These are phyloP conservation scores for Leptinotarsa texana DNA, from an alignment of 1,140 invertebrate species.

Conservation along the genomic window DNA sequence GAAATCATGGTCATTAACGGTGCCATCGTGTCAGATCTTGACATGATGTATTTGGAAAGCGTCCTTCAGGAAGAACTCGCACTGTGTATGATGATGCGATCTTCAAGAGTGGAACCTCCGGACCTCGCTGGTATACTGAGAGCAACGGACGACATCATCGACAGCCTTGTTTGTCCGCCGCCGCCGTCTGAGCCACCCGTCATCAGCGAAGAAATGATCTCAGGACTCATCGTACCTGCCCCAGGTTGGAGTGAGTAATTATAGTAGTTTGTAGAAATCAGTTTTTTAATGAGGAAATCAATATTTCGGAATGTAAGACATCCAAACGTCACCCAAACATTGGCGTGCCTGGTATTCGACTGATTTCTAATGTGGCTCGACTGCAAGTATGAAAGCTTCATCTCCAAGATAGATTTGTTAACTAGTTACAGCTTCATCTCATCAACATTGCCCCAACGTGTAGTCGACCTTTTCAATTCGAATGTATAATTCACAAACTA, in stretches of 20 bases:
- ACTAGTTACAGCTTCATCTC: too few species aligned
- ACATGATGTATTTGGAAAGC: constrained; percentile 98
- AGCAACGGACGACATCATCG: constrained; percentile 90
- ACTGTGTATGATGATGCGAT: constrained; percentile 97
- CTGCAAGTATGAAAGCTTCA: background rate
- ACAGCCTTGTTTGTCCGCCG: constrained; percentile 92
- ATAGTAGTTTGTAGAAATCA: constrained; percentile 1
- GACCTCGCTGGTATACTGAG: constrained; percentile 82
- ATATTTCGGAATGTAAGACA: too few species aligned
- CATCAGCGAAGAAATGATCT: constrained; percentile 95
- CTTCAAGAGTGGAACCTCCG: constrained; percentile 91
- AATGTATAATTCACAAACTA: too few species aligned
- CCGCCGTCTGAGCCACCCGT: constrained; percentile 89
- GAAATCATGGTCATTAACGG: constrained; percentile 99
- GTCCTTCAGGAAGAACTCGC: constrained; percentile 93
- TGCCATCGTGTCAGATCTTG: constrained; percentile 94
- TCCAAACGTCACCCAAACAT: too few species aligned
- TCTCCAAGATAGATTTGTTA: background rate
- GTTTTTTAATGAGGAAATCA: too few species aligned
- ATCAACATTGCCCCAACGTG: background rate
- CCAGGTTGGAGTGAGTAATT: constrained; percentile 63
- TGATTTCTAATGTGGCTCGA: too few species aligned
- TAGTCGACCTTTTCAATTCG: too few species aligned
- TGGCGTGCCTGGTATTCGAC: too few species aligned
- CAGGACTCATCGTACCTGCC: constrained; percentile 92